Percentiles rank a stretch among this genome's conserved stretches.
Conservation (phyloP, 2,797 vertebrate species). For the Acipenser transmontanus region DNA sequence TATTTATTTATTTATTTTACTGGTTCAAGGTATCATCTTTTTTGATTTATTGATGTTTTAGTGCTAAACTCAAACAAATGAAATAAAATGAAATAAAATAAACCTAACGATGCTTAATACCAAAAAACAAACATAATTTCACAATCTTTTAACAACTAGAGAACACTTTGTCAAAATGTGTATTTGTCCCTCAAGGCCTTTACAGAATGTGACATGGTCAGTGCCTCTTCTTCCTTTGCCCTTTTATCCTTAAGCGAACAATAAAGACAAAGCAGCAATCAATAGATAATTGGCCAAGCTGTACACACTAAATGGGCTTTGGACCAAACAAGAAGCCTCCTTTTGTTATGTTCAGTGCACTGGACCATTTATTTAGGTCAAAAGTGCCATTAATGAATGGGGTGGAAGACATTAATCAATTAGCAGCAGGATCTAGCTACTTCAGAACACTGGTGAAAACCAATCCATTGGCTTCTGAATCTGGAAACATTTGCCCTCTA, state of each 20-base stretch:
- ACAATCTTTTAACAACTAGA: too few relatives aligned
- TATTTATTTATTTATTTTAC: too few relatives aligned
- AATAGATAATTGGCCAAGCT: constrained; percentile 80
- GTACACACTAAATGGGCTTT: constrained; percentile 50
- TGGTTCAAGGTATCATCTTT: too few relatives aligned
- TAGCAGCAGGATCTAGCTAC: constrained; percentile 59
- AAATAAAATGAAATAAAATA: too few relatives aligned
- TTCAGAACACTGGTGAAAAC: constrained; percentile 15
- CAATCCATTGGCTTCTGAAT: too few relatives aligned
- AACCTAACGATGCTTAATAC: too few relatives aligned
- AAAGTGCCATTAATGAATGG: constrained; percentile 66
- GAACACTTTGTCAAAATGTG: too few relatives aligned
- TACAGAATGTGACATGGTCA: constrained; percentile 66
- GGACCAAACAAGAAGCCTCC: constrained; percentile 60
- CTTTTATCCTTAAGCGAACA: constrained; percentile 63
- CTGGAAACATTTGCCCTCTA: too few relatives aligned
- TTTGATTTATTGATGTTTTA: too few relatives aligned
- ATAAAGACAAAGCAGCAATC: constrained; percentile 72
- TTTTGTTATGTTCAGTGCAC: constrained; percentile 59
- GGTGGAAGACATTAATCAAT: constrained; percentile 65
- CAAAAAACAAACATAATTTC: too few relatives aligned
- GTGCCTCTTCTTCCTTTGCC: constrained; percentile 56
- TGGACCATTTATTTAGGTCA: constrained; percentile 83
- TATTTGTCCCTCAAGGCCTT: constrained; percentile 18
- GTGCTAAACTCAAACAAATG: too few relatives aligned